Evolutionary conservation across 1,140 invertebrate species (phyloP).

Genomic region (Drosophila nebulosa): DNA sequence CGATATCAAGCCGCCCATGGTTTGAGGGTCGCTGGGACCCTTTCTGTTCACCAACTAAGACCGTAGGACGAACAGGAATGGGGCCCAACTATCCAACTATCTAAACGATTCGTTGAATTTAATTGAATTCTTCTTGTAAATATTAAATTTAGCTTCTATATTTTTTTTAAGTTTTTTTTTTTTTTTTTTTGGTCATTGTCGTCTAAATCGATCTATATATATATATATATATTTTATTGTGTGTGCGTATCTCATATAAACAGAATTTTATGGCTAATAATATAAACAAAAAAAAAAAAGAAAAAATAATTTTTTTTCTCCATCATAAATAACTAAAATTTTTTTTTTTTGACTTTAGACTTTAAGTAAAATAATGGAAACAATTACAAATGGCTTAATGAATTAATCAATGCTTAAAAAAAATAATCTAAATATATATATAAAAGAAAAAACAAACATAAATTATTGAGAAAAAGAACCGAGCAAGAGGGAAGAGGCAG

Average conservation of each 20-base stretch:
- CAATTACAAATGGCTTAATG: constrained; percentile 3
- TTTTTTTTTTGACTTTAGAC: constrained; percentile 49
- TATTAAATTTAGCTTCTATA: background rate
- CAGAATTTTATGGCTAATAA: constrained; percentile 13
- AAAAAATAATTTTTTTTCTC: constrained; percentile 43
- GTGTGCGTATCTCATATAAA: constrained; percentile 7
- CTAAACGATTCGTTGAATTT: background rate
- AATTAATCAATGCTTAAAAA: constrained; percentile 7
- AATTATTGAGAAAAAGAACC: background rate
- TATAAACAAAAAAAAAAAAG: constrained; percentile 9
- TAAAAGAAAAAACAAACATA: too few species aligned
- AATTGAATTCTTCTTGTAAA: background rate
- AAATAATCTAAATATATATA: background rate
- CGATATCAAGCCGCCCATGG: constrained; percentile 80
- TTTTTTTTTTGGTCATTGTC: constrained; percentile 16
- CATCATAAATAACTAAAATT: constrained; percentile 22
- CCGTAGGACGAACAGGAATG: constrained; percentile 17
- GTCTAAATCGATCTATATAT: constrained; percentile 55
- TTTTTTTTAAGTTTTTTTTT: constrained; percentile 40
- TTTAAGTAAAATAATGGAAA: constrained; percentile 6
- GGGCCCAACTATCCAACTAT: constrained; percentile 43
- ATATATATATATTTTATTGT: constrained; percentile 21
- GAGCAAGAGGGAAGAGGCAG: too few species aligned
- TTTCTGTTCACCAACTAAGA: constrained; percentile 78
- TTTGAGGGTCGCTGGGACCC: constrained; percentile 80